Evolutionary conservation across 2,113 vertebrate genomes (phyloP), one percentile per base, ranked within the genome.

Genomic region (Zeus faber): DNA sequence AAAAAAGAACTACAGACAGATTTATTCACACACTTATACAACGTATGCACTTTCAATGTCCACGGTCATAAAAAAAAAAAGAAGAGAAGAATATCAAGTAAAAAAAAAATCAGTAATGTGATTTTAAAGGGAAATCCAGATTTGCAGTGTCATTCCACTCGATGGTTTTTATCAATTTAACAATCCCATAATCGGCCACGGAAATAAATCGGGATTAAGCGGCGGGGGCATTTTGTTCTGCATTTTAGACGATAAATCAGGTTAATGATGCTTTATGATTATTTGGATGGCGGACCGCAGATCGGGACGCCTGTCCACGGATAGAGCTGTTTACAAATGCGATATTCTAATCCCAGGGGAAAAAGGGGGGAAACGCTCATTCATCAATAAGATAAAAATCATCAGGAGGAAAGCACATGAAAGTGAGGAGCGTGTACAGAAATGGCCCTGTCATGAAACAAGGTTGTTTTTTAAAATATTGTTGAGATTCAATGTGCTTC

Each of bases 321-420:
- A 70, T 49, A 58, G 65, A 70, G 56, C 70, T 63, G 66, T 77
- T 82, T 73, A 67, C 29, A 72, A 71, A 82, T 75, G 70, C 55
- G 49, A 78, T 74, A 70, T 48, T 68, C 9, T 64, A 62, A 80
- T 80, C 6, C 18, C 45, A 20, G 26, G 27, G 29, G 55, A n/a
- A n/a, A n/a, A n/a, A 51, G 54, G 11, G 53, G 43, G 55, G 13
- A 33, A 45, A 35, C 9, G 6, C 16, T n/a, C 65, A 67, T 72
- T 73, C 6, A 72, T 77, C 70, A 80, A 48, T 24, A 21, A 46
- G 65, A 74, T 59, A 56, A 65, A 76, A 72, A 53, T 53, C 39
- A 27, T 56, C 20, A 3, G 21, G 57, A 29, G 9, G 3, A 49
- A 22, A 22, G 17, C 7, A 13, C 6, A 58, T 58, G 10, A 48